These are phyloP conservation scores for Turritopsis rubra DNA, from an alignment of 30 jellyfish, hydroid and myxozoan genomes.

Conservation along the genomic window DNA sequence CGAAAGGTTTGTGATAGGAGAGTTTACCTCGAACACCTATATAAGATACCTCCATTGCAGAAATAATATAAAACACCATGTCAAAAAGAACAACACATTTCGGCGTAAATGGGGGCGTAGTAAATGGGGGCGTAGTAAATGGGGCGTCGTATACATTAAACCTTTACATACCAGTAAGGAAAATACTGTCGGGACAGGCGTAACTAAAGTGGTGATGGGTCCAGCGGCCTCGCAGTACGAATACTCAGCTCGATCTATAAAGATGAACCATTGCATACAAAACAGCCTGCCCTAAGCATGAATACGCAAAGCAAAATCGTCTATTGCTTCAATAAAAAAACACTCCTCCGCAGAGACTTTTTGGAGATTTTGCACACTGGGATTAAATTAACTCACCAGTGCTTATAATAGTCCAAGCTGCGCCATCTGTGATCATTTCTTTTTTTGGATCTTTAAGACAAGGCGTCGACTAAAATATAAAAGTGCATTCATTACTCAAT, in stretches of 20 bases:
- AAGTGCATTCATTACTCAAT: not conserved
- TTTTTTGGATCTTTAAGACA: conserved; percentile 89
- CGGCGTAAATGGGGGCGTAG: too few relatives aligned
- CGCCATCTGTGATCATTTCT: conserved; percentile 92
- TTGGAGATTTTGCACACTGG: not conserved
- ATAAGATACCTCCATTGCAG: too few relatives aligned
- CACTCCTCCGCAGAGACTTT: too few relatives aligned
- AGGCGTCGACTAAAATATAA: conserved; percentile 64
- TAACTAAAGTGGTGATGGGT: conserved; percentile 73
- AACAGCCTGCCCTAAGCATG: not conserved
- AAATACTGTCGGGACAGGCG: conserved; percentile 91
- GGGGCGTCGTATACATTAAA: too few relatives aligned
- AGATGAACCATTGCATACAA: not conserved
- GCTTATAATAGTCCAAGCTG: conserved; percentile 97
- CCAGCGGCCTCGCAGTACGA: conserved; percentile 96
- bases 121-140: too few relatives aligned
- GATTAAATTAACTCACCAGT: conserved; percentile 45
- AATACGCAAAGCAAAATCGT: too few relatives aligned
- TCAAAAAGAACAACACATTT: too few relatives aligned
- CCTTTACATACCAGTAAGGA: conserved; percentile 59
- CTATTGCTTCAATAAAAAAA: too few relatives aligned
- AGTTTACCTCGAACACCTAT: too few relatives aligned
- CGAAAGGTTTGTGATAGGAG: too few relatives aligned
- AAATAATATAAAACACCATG: too few relatives aligned
- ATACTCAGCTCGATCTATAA: conserved; percentile 76